Conservation (phyloP, 2,113 vertebrate genomes). For the Pangasianodon gigas region DNA sequence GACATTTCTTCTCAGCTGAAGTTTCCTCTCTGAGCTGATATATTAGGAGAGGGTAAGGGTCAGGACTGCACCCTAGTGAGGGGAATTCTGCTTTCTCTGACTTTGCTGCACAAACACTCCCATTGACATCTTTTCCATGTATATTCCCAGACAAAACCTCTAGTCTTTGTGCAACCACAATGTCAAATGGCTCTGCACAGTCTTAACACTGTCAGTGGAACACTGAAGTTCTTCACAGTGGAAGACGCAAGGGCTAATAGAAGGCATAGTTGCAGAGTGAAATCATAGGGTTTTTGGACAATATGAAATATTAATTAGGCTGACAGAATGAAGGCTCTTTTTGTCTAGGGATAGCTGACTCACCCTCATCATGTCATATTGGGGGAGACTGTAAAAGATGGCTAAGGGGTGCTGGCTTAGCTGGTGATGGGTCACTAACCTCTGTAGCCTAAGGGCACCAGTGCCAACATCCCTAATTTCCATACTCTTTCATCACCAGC, state of each 20-base stretch:
- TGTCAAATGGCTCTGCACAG: constrained; percentile 38
- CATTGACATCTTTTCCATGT: constrained; percentile 57
- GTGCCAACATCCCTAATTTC: neutral
- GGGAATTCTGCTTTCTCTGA: constrained; percentile 44
- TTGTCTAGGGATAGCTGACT: constrained; percentile 47
- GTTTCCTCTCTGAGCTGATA: constrained; percentile 32
- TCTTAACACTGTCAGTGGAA: constrained; percentile 44
- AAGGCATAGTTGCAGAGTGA: constrained; percentile 56
- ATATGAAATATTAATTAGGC: constrained; percentile 52
- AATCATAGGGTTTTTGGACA: constrained; percentile 52
- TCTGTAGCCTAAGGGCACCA: neutral
- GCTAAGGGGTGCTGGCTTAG: neutral
- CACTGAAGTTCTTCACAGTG: constrained; percentile 46
- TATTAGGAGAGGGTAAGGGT: constrained; percentile 41
- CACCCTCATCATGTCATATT: constrained; percentile 38
- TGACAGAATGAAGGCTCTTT: constrained; percentile 43
- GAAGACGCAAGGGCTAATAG: constrained; percentile 21
- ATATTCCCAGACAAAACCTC: constrained; percentile 66
- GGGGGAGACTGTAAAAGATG: neutral
- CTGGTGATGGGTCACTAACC: constrained; percentile 2
- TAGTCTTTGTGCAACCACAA: constrained; percentile 56
- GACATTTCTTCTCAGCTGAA: constrained; percentile 12
- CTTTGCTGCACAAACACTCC: constrained; percentile 33
- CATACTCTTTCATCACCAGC: neutral
- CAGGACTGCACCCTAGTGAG: constrained; percentile 43